A percentile compares a stretch with the other conserved stretches of the same genome.
phyloP scores from a whole-genome alignment of 1,140 invertebrate genomes.

The Eupeodes corollae region DNA sequence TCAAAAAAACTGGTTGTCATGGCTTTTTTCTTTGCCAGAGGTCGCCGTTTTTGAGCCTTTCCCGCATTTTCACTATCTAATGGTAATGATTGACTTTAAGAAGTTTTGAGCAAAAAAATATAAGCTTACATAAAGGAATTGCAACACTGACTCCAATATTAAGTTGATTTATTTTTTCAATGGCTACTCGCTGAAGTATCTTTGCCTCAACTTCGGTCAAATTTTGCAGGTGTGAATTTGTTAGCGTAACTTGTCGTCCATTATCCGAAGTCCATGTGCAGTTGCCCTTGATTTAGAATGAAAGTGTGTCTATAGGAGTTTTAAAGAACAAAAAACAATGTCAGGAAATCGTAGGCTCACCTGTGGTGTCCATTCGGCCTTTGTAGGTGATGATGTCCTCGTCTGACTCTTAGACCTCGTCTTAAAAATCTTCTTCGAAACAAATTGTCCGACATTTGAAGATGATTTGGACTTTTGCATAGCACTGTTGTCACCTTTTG shows the following conservation, averaged over 20 bases:
- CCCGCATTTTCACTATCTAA: constrained; percentile 21
- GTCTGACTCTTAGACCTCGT: constrained; percentile 69
- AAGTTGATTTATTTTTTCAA: constrained; percentile 76
- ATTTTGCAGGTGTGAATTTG: constrained; percentile 55
- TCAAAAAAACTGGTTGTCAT: constrained; percentile 76
- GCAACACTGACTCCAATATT: constrained; percentile 66
- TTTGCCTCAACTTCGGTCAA: constrained; percentile 71
- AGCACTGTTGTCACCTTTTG: constrained; percentile 26
- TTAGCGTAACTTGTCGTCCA: constrained; percentile 61
- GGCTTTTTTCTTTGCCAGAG: constrained; percentile 70
- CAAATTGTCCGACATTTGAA: constrained; percentile 71
- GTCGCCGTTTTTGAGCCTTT: constrained; percentile 58
- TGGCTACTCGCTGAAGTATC: constrained; percentile 68
- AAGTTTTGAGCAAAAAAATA: too few relatives aligned
- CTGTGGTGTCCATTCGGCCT: constrained; percentile 65
- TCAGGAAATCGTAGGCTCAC: constrained; percentile 43
- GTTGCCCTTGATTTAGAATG: constrained; percentile 52
- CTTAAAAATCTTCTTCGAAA: constrained; percentile 72
- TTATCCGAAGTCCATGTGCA: constrained; percentile 70
- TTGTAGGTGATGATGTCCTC: constrained; percentile 37
- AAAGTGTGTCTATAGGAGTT: background rate
- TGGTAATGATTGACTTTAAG: background rate
- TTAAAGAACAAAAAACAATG: background rate
- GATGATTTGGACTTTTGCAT: constrained; percentile 84
- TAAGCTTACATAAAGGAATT: background rate